Evolutionary conservation across 2,888 invertebrate species (phyloP).

Genomic region (Yponomeuta sedellus): DNA sequence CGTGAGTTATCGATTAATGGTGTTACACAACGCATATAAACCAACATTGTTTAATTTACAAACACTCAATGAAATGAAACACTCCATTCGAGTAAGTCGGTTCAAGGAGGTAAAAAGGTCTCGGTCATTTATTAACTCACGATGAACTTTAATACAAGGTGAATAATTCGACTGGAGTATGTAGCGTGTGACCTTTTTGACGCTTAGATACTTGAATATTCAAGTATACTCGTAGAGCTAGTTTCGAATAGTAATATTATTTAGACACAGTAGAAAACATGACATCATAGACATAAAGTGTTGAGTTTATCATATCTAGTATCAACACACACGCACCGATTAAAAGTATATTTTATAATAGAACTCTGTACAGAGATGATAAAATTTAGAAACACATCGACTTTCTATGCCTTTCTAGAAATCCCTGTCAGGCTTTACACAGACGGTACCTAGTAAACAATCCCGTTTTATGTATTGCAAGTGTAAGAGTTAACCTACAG

Average conservation of each 20-base stretch:
- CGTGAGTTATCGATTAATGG: constrained; percentile 14
- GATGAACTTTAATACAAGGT: constrained; percentile 51
- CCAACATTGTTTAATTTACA: constrained; percentile 22
- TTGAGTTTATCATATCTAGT: too few species aligned
- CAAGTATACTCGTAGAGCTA: too few species aligned
- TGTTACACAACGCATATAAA: constrained; percentile 10
- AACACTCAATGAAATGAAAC: constrained; percentile 20
- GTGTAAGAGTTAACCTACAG: constrained; percentile 18
- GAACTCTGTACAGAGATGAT: neutral
- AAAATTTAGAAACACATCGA: neutral
- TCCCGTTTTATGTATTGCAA: constrained; percentile 15
- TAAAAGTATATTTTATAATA: neutral
- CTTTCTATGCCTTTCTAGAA: neutral
- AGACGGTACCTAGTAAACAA: constrained; percentile 18
- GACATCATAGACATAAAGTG: too few species aligned
- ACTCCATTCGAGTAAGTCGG: constrained; percentile 22
- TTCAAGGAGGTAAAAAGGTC: constrained; percentile 43
- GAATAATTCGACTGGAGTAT: constrained; percentile 41
- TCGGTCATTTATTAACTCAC: constrained; percentile 32
- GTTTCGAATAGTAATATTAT: neutral
- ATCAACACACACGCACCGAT: too few species aligned
- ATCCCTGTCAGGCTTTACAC: constrained; percentile 14
- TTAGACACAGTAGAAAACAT: neutral
- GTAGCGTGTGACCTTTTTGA: constrained; percentile 39
- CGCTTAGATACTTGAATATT: constrained; percentile 30